Conservation (phyloP, 2,888 invertebrate species). For the Pterostichus niger region DNA sequence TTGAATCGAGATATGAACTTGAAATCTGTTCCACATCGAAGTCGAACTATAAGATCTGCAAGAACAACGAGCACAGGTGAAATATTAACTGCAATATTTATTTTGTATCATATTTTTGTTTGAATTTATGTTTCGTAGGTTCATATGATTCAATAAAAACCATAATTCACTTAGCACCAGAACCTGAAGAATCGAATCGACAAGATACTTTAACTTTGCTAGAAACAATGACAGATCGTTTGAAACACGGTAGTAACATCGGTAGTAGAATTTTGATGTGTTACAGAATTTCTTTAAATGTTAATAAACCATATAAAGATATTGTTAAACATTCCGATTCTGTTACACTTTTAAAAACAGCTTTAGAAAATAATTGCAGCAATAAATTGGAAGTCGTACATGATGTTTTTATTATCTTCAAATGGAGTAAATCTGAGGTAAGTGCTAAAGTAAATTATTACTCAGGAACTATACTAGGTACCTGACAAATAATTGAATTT, state of each 20-base stretch:
- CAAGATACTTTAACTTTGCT: constrained; percentile 75
- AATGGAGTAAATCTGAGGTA: constrained; percentile 76
- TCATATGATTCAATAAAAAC: constrained; percentile 71
- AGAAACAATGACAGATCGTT: constrained; percentile 78
- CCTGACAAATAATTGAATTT: too few species aligned
- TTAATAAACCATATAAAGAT: constrained; percentile 80
- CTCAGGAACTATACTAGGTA: too few species aligned
- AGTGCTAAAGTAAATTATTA: too few species aligned
- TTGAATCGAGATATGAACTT: constrained; percentile 76
- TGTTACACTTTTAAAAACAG: constrained; percentile 78
- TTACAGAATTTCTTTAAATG: constrained; percentile 80
- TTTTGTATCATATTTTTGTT: not conserved
- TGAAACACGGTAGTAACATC: constrained; percentile 79
- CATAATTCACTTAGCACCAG: constrained; percentile 72
- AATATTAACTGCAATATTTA: constrained; percentile 69
- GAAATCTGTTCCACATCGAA: constrained; percentile 75
- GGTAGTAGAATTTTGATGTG: constrained; percentile 80
- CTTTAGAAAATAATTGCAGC: constrained; percentile 78
- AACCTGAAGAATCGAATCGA: constrained; percentile 72
- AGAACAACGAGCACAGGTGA: constrained; percentile 71
- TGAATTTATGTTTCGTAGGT: constrained; percentile 10
- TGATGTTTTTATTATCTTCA: constrained; percentile 80
- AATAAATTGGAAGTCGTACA: constrained; percentile 81
- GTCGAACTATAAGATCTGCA: constrained; percentile 73
- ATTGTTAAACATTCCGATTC: constrained; percentile 79